phyloP scores from a whole-genome alignment of 2,797 vertebrate genomes.

The Chelon auratus region DNA sequence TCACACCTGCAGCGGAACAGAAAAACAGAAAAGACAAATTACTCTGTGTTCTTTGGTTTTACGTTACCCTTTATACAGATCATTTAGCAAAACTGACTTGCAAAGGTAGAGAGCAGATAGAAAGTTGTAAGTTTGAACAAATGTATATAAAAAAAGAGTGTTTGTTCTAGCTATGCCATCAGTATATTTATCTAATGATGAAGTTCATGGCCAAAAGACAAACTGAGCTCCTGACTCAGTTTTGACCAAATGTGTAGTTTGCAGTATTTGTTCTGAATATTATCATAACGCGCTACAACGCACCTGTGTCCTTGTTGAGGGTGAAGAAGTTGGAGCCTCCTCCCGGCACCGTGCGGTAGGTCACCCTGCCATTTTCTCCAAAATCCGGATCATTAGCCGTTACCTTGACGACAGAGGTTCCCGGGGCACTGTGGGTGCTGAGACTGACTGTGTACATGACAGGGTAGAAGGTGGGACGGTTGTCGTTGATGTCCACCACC shows the following conservation, averaged over 20 bases:
- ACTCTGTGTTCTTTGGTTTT: not conserved
- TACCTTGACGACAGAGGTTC: constrained; percentile 92
- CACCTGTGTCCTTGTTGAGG: constrained; percentile 93
- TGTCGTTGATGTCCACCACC: constrained; percentile 94
- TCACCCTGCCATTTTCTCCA: constrained; percentile 90
- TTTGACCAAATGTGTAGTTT: too few species aligned
- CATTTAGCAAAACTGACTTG: not conserved
- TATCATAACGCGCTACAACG: not conserved
- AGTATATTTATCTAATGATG: too few species aligned
- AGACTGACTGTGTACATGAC: constrained; percentile 93
- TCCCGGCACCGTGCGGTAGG: constrained; percentile 88
- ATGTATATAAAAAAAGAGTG: not conserved
- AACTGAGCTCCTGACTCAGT: too few species aligned
- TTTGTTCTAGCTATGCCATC: too few species aligned
- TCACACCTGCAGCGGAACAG: constrained; percentile 83
- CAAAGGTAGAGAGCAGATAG: too few species aligned
- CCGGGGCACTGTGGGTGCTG: constrained; percentile 92
- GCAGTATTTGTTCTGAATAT: too few species aligned
- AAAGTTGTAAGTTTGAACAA: too few species aligned
- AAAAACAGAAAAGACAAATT: not conserved
- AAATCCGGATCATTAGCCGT: constrained; percentile 94
- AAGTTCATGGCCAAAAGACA: too few species aligned
- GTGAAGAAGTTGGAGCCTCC: constrained; percentile 91
- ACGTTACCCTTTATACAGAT: not conserved
- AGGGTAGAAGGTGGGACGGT: constrained; percentile 93